Base-by-base conservation (phyloP, 2,797 vertebrate genomes). In the Alosa sapidissima region DNA sequence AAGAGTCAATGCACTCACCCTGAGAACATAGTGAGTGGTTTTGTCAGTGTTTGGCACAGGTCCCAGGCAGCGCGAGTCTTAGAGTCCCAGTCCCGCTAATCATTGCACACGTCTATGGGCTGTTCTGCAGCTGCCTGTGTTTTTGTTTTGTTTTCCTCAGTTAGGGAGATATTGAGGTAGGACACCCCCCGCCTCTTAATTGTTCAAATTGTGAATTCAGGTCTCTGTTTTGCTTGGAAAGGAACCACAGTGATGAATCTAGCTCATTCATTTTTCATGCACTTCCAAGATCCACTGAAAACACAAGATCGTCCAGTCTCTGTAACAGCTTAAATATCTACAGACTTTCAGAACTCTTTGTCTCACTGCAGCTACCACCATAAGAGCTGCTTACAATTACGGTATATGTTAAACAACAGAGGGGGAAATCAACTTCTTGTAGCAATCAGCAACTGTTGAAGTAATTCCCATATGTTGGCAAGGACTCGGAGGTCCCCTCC, bases 21-120 rank as follows among this genome's bases (percentile, higher is more conserved):
- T 87, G 81, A 91, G 90, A 91, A 89, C 88, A 87, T 87, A 86
- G 89, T 88, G 87, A 91, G 81, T 82, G 87, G 83, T 83, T 86
- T 88, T 86, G 88, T 85, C 88, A 51, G 90, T 41, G 85, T 33
- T 88, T 93, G 92, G 92, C 91, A 91, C 88, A 85, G 78, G 87
- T 94, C 93, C 92, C 91, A 91, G 90, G 91, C 93, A 87, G 81
- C 84, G 85, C 81, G 33, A 84, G 86, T 84, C 81, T 45, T 81
- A 78, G 75, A 48, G 86, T 84, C 87, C 88, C 83, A 86, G 49
- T 88, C 84, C 65, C 24, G 48, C 68, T 85, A 87, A 85, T 83
- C 81, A 81, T 85, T 82, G 81, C 60, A 86, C 78, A 75, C 62
- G 75, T 85, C 85, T 83, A 84, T 21, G 68, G 82, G 60, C 86